A percentile compares a stretch with the other conserved stretches of the same genome.
Evolutionary conservation across 1,140 invertebrate genomes (phyloP).

Genomic region (Scaptomyza pallida): DNA sequence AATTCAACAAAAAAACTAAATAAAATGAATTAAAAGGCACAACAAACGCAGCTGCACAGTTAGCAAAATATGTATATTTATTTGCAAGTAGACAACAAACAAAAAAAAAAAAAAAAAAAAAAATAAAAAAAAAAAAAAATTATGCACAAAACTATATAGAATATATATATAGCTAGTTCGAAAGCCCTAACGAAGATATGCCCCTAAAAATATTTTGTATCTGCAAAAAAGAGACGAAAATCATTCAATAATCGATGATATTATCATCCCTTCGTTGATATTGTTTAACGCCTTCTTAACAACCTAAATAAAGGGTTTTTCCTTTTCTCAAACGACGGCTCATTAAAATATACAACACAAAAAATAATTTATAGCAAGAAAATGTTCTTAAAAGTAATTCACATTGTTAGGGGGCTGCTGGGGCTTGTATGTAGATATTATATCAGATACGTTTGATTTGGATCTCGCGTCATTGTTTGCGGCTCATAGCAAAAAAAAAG

Average conservation of each 20-base stretch:
- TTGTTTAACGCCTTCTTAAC: too few species aligned
- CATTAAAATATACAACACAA: constrained; percentile 1
- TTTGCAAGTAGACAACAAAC: neutral
- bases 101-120: neutral
- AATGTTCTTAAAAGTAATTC: constrained; percentile 13
- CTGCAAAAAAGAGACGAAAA: too few species aligned
- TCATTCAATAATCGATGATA: too few species aligned
- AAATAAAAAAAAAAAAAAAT: too few species aligned
- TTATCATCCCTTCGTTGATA: too few species aligned
- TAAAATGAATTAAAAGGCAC: constrained; percentile 15
- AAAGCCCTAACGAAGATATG: too few species aligned
- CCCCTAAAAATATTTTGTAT: too few species aligned
- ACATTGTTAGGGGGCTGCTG: constrained; percentile 10
- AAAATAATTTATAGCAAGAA: neutral
- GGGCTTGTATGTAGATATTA: neutral
- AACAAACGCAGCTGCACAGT: constrained; percentile 39
- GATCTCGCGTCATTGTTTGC: constrained; percentile 76
- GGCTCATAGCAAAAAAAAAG: constrained; percentile 57
- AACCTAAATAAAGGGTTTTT: neutral
- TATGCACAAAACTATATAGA: too few species aligned
- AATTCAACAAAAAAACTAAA: constrained; percentile 33
- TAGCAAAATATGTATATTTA: constrained; percentile 29
- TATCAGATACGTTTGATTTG: constrained; percentile 59
- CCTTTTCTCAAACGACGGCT: neutral
- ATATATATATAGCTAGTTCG: too few species aligned